These are phyloP conservation scores for Rhynchonycteris naso DNA, from an alignment of 2,797 vertebrate genomes.

Conservation along the genomic window DNA sequence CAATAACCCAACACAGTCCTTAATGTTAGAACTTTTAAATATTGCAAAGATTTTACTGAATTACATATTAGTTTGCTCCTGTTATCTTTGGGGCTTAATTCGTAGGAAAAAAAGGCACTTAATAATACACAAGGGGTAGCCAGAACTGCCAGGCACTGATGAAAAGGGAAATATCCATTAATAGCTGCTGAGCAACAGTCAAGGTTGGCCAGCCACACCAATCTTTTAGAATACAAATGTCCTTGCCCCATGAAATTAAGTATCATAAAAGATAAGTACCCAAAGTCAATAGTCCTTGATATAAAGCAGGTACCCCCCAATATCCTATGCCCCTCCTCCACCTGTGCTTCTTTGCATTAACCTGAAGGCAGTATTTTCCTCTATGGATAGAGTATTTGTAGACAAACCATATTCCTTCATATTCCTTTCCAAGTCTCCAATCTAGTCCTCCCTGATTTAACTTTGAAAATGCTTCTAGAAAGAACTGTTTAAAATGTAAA, in stretches of 20 bases:
- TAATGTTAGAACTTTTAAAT: slow-evolving; percentile 78
- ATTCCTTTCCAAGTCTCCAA: background rate
- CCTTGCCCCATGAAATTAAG: background rate
- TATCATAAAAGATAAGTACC: slow-evolving; percentile 28
- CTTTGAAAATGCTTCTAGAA: background rate
- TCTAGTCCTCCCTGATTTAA: background rate
- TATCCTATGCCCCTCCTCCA: background rate
- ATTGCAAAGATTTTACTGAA: slow-evolving; percentile 74
- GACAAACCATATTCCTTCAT: background rate
- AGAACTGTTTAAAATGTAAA: background rate
- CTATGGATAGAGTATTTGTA: background rate
- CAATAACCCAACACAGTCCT: slow-evolving; percentile 73
- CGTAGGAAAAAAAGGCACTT: slow-evolving; percentile 56
- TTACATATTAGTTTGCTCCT: slow-evolving; percentile 66
- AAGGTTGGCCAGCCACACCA: background rate
- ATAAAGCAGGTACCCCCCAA: background rate
- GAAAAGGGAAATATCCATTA: slow-evolving; percentile 67
- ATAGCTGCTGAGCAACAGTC: slow-evolving; percentile 37
- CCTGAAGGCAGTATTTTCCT: background rate
- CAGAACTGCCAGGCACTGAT: slow-evolving; percentile 53
- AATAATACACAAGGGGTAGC: slow-evolving; percentile 58
- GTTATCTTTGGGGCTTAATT: slow-evolving; percentile 75
- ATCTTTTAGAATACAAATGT: slow-evolving; percentile 18
- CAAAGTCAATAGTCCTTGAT: background rate
- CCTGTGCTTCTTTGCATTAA: background rate